Percentiles rank a stretch among this genome's conserved stretches.
Conservation (phyloP, 2,888 invertebrate species). For the Rhagophthalmus giganteus region DNA sequence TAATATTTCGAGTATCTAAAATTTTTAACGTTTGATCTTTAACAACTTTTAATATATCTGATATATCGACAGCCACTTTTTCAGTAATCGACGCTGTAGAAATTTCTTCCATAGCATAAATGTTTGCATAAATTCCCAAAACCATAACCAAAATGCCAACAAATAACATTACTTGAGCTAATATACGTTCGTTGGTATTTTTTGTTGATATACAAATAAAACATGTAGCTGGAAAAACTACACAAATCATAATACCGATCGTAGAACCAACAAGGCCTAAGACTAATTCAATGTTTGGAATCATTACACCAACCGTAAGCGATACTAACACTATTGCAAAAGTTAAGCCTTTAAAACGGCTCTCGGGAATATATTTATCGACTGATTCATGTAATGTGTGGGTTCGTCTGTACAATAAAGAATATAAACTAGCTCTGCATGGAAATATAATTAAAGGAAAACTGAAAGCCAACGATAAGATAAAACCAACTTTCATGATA, state of each 20-base stretch:
- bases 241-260: conserved; percentile 90
- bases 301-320: conserved; percentile 77
- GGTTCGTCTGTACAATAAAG: conserved; percentile 81
- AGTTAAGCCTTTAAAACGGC: conserved; percentile 82
- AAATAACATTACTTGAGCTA: conserved; percentile 82
- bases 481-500: conserved; percentile 91
- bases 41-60: conserved; percentile 55
- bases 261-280: conserved; percentile 94
- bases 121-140: conserved; percentile 87
- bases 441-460: conserved; percentile 97
- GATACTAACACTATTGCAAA: conserved; percentile 75
- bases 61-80: conserved; percentile 32
- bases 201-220: conserved; percentile 84
- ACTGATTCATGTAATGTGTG: conserved; percentile 67
- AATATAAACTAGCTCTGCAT: conserved; percentile 90
- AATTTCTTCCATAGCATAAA: conserved; percentile 70
- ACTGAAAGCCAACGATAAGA: conserved; percentile 91
- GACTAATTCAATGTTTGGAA: conserved; percentile 94
- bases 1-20: too few relatives aligned
- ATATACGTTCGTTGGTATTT: conserved; percentile 77
- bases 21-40: conserved; percentile 15
- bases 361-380: conserved; percentile 78
- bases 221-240: conserved; percentile 89
- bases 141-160: conserved; percentile 87
- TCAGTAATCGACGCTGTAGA: conserved; percentile 4